Percentiles rank a stretch among this genome's conserved stretches.
These are phyloP conservation scores for Palythoa caribaeorum DNA, from an alignment of 92 coral and sea anemone genomes.

Conservation along the genomic window DNA sequence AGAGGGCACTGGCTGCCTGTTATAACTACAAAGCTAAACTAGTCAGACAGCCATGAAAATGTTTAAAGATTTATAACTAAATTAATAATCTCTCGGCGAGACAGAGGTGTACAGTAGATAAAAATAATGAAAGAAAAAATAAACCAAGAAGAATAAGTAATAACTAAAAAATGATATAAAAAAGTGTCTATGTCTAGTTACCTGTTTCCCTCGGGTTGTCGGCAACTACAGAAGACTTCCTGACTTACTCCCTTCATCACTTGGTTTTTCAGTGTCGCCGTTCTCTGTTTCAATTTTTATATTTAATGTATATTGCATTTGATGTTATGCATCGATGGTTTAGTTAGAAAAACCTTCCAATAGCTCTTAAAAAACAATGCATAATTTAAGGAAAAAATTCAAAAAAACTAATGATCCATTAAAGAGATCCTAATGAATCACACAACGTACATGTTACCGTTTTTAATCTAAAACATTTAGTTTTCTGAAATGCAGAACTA, in stretches of 20 bases:
- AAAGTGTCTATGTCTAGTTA: too few species aligned
- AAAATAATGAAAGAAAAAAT: not conserved
- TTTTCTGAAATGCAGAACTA: not conserved
- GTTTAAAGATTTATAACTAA: not conserved
- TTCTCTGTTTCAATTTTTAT: not conserved
- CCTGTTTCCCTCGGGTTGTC: not conserved
- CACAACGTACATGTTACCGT: not conserved
- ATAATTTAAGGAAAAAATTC: not conserved
- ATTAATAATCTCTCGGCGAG: slow-evolving; percentile 6
- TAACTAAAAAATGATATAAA: too few species aligned
- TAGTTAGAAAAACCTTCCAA: not conserved
- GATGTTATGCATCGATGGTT: not conserved
- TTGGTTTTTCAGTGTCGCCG: not conserved
- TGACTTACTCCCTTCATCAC: not conserved
- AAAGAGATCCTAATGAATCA: not conserved
- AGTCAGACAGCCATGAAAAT: slow-evolving; percentile 1
- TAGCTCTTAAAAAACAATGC: not conserved
- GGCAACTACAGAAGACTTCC: slow-evolving; percentile 40
- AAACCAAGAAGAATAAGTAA: not conserved
- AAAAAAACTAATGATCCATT: not conserved
- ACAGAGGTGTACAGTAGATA: not conserved
- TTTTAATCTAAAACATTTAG: not conserved
- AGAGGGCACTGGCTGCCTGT: too few species aligned
- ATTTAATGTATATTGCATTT: not conserved
- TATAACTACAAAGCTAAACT: slow-evolving; percentile 1